Evolutionary conservation across 2,113 vertebrate species (phyloP).

Genomic region (Nycticebus coucang): DNA sequence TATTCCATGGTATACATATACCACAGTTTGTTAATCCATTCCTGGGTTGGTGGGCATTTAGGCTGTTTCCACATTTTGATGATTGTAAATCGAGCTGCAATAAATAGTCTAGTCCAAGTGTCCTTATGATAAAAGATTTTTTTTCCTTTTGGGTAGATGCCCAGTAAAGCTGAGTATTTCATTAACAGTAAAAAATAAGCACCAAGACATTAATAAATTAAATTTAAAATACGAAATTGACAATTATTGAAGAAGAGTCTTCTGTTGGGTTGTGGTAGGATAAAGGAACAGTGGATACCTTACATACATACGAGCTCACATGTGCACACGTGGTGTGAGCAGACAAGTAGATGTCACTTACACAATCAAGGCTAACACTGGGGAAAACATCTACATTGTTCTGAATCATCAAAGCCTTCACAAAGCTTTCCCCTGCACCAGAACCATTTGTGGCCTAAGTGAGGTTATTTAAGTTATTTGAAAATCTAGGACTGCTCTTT

Average conservation of each 20-base stretch:
- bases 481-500: neutral
- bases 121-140: too few relatives aligned
- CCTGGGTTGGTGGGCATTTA: too few relatives aligned
- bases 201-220: neutral
- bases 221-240: neutral
- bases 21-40: too few relatives aligned
- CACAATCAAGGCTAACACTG: neutral
- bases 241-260: neutral
- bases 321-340: too few relatives aligned
- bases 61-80: too few relatives aligned
- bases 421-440: neutral
- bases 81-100: too few relatives aligned
- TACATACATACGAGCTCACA: accelerated
- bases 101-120: too few relatives aligned
- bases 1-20: too few relatives aligned
- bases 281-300: neutral
- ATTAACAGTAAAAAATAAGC: neutral
- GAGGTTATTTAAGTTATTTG: neutral
- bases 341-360: neutral
- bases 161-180: neutral
- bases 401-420: neutral
- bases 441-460: neutral
- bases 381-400: neutral
- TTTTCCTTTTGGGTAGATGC: too few relatives aligned
- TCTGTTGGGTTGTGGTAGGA: neutral